These are phyloP conservation scores for Camptogramma bilineatum DNA, from an alignment of 2,888 invertebrate species.

Conservation along the genomic window DNA sequence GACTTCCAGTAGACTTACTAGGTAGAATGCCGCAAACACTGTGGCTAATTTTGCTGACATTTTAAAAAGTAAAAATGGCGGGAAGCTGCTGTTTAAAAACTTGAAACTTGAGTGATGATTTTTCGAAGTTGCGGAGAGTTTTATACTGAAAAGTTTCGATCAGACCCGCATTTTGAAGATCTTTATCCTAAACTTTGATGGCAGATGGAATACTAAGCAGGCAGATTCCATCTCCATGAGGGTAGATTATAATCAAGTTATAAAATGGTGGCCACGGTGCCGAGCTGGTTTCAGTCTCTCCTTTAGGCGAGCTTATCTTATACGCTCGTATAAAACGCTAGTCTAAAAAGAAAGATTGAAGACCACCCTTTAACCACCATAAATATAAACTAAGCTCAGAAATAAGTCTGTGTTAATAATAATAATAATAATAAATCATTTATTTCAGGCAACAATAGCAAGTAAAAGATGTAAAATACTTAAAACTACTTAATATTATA, in stretches of 20 bases:
- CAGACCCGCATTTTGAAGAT: constrained; percentile 63
- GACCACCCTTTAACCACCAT: too few species aligned
- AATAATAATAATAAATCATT: too few species aligned
- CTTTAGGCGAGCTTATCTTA: too few species aligned
- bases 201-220: constrained; percentile 26
- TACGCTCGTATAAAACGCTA: too few species aligned
- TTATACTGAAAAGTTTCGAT: constrained; percentile 65
- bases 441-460: too few species aligned
- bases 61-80: constrained; percentile 52
- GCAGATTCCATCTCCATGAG: constrained; percentile 13
- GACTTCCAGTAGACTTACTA: constrained; percentile 59
- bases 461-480: too few species aligned
- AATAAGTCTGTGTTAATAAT: too few species aligned
- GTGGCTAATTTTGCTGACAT: constrained; percentile 64
- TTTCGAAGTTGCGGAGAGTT: constrained; percentile 39
- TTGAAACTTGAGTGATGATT: constrained; percentile 39
- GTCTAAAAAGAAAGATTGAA: too few species aligned
- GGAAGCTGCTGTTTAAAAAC: constrained; percentile 19
- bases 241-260: constrained; percentile 25
- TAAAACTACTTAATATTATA: too few species aligned
- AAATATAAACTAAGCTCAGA: too few species aligned
- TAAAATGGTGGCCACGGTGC: neutral
- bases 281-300: too few species aligned
- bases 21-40: constrained; percentile 61
- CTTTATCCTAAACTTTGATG: constrained; percentile 43